These are phyloP conservation scores for Lithobates pipiens DNA, from an alignment of 2,797 vertebrate species.

Conservation along the genomic window DNA sequence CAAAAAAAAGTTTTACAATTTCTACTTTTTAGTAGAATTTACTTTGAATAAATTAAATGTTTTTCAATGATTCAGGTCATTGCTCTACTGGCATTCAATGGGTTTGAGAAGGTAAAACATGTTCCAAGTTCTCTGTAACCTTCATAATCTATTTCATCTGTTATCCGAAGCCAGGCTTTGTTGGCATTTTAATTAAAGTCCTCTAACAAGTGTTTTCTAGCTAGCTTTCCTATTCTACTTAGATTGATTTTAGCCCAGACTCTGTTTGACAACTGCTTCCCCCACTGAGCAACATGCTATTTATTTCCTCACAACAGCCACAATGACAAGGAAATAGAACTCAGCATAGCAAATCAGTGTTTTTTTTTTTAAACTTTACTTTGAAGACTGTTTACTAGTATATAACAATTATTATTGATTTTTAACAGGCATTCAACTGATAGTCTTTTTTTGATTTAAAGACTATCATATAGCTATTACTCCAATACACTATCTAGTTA, in stretches of 20 bases:
- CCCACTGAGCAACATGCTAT: conserved; percentile 56
- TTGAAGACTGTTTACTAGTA: conserved; percentile 17
- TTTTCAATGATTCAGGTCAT: neutral
- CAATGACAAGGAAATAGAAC: conserved; percentile 19
- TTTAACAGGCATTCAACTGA: conserved; percentile 5
- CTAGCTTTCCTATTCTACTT: conserved; percentile 63
- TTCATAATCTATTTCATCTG: conserved; percentile 58
- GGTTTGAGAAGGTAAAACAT: conserved; percentile 18
- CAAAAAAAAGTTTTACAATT: neutral
- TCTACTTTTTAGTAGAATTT: neutral
- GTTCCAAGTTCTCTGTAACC: conserved; percentile 30
- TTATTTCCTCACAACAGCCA: conserved; percentile 43
- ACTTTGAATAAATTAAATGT: neutral
- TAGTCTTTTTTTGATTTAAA: neutral
- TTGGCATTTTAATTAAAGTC: conserved; percentile 66
- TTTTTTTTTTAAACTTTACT: conserved; percentile 21
- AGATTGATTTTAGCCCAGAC: conserved; percentile 64
- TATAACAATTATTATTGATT: conserved; percentile 29
- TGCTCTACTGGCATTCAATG: conserved; percentile 26
- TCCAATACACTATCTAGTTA: neutral
- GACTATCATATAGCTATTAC: neutral
- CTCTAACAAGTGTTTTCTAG: conserved; percentile 59
- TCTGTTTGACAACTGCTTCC: conserved; percentile 56
- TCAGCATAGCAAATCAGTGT: conserved; percentile 28
- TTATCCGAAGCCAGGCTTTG: conserved; percentile 56